phyloP scores from a whole-genome alignment of 2,888 invertebrate species.

The Epinotia nisella region DNA sequence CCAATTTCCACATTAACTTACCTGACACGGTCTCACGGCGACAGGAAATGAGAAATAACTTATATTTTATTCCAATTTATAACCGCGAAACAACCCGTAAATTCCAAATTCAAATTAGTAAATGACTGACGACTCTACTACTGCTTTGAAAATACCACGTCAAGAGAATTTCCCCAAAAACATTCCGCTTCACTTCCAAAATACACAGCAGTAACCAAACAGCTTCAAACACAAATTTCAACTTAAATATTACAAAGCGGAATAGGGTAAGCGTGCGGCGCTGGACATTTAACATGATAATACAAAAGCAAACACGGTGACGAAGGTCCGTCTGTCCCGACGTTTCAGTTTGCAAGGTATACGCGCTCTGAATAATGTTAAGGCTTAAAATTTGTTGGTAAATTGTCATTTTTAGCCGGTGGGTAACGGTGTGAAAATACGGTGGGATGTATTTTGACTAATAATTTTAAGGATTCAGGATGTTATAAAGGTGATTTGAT shows the following conservation, averaged over 20 bases:
- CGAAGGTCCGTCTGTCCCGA: conserved; percentile 27
- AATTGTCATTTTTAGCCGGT: conserved; percentile 16
- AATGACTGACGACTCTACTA: no score
- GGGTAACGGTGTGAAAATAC: background rate
- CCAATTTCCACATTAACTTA: background rate
- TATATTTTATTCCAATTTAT: no score
- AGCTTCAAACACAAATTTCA: background rate
- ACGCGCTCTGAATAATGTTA: conserved; percentile 11
- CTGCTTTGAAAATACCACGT: background rate
- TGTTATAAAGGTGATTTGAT: background rate
- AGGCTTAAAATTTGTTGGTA: conserved; percentile 12
- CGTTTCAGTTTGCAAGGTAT: background rate
- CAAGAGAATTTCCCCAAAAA: background rate
- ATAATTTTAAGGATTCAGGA: background rate
- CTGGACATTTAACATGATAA: conserved; percentile 37
- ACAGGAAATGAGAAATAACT: no score
- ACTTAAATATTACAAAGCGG: conserved; percentile 28
- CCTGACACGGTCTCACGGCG: no score
- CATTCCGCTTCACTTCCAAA: background rate
- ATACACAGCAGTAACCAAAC: background rate
- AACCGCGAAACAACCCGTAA: no score
- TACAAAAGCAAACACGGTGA: conserved; percentile 33
- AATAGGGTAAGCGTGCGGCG: conserved; percentile 14
- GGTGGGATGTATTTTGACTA: background rate
- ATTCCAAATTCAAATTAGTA: no score